Evolutionary conservation across 2,113 vertebrate species (phyloP).

Genomic region (Nothobranchius furzeri): DNA sequence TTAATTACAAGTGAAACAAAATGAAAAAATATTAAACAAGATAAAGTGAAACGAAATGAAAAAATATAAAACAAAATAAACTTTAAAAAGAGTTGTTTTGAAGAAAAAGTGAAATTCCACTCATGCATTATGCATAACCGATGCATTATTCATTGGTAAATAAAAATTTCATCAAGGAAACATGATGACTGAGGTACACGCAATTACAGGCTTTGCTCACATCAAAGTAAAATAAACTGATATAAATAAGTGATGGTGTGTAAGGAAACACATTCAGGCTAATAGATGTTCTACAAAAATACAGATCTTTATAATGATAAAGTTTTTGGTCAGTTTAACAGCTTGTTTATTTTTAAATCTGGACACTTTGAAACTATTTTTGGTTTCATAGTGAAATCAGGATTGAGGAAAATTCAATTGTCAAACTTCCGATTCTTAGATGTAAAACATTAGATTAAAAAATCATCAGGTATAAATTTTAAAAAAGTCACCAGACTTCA

Average conservation of each 20-base stretch:
- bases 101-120: slow-evolving; percentile 59
- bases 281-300: slow-evolving; percentile 44
- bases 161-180: slow-evolving; percentile 82
- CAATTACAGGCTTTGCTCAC: slow-evolving; percentile 77
- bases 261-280: slow-evolving; percentile 65
- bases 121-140: slow-evolving; percentile 71
- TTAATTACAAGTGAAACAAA: slow-evolving; percentile 12
- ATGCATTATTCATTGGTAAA: slow-evolving; percentile 77
- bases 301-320: slow-evolving; percentile 54
- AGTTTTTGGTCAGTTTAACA: slow-evolving; percentile 56
- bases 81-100: slow-evolving; percentile 65
- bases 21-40: slow-evolving; percentile 20
- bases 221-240: slow-evolving; percentile 81
- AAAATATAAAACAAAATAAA: slow-evolving; percentile 24
- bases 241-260: slow-evolving; percentile 77
- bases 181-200: slow-evolving; percentile 77
- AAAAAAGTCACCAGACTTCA: neutral
- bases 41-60: slow-evolving; percentile 6
- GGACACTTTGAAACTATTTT: slow-evolving; percentile 1
- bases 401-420: too few species aligned
- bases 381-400: neutral
- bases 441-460: too few species aligned
- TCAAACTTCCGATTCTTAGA: too few species aligned
- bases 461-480: too few species aligned
- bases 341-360: slow-evolving; percentile 27